A percentile compares a stretch with the other conserved stretches of the same genome.
phyloP scores from a whole-genome alignment of 1,140 invertebrate genomes.

The Macrobrachium rosenbergii region DNA sequence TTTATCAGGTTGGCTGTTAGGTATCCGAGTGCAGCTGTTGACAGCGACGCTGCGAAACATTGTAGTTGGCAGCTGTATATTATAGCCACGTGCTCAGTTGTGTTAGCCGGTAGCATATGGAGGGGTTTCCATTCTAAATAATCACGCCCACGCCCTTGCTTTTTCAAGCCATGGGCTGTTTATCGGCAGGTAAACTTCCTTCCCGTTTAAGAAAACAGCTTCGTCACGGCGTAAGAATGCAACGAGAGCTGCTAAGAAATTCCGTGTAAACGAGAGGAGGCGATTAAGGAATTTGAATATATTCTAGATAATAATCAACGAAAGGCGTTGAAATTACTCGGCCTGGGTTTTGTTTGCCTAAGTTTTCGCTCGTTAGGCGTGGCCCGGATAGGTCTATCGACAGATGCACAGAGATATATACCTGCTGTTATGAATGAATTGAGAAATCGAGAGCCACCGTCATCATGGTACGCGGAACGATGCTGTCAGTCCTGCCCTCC shows the following conservation, averaged over 20 bases:
- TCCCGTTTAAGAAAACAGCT: no score
- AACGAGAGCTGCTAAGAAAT: no score
- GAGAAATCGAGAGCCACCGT: background rate
- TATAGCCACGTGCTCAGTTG: slow-evolving; percentile 18
- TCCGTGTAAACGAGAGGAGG: no score
- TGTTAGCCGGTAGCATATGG: background rate
- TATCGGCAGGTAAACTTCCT: no score
- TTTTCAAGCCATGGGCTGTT: background rate
- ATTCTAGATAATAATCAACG: slow-evolving; percentile 48
- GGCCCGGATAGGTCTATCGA: background rate
- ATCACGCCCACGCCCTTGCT: slow-evolving; percentile 5
- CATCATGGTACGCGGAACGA: background rate
- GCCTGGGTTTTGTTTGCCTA: background rate
- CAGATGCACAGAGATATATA: background rate
- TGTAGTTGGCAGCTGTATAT: background rate
- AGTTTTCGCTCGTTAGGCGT: background rate
- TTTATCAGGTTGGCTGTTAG: no score
- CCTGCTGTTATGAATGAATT: background rate
- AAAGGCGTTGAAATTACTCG: slow-evolving; percentile 42
- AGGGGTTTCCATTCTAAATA: slow-evolving; percentile 39
- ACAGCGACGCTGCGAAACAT: background rate
- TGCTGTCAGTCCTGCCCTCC: background rate
- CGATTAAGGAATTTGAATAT: slow-evolving; percentile 37
- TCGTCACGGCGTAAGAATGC: no score
- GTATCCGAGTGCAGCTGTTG: no score